Evolutionary conservation across 2,113 vertebrate species (phyloP), one percentile per base, ranked within the genome.

Genomic region (Erythrocercus mccallii): DNA sequence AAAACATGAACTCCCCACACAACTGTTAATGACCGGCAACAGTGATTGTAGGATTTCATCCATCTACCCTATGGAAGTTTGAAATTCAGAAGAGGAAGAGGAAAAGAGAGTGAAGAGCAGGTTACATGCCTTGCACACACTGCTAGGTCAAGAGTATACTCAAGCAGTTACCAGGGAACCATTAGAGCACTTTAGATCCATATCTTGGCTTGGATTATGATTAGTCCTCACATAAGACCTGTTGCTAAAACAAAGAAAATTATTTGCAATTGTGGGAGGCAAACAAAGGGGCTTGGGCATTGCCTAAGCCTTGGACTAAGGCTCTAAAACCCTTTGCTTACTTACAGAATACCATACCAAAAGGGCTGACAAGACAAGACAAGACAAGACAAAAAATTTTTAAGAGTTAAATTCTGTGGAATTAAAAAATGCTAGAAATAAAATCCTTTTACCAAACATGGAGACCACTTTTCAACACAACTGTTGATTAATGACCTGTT

Each of bases 401-500:
- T 23, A 54, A 51, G 50, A 70, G 28, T 79, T 90, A 85, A 94
- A 21, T 69, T 33, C n/a, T 42, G 12, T 56, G 35, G n/a, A 66
- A 56, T 24, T 33, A 23, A 90, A 96, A 94, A 92, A 76, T 28
- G 5, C 18, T 85, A 65, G 56, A 91, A 93, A 95, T 76, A 62
- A 53, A 97, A 92, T 72, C 28, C 19, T 93, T 73, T 79, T 58
- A 61, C 50, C 53, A 60, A 96, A 91, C 61, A 94, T 30, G 64
- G 96, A 93, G 60, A 48, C 47, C 19, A 48, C 33, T 73, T 92
- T 35, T 77, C 64, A 88, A 44, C 1, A 0, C 33, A 71, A 94
- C 37, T 58, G 20, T 35, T 90, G 95, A 97, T 93, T 91, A 95
- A 79, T 84, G 30, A 91, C 82, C 76, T 64, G 30, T 92, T 96